These are phyloP conservation scores for Drosophila sturtevanti DNA, from an alignment of 1,140 invertebrate species.

Conservation along the genomic window DNA sequence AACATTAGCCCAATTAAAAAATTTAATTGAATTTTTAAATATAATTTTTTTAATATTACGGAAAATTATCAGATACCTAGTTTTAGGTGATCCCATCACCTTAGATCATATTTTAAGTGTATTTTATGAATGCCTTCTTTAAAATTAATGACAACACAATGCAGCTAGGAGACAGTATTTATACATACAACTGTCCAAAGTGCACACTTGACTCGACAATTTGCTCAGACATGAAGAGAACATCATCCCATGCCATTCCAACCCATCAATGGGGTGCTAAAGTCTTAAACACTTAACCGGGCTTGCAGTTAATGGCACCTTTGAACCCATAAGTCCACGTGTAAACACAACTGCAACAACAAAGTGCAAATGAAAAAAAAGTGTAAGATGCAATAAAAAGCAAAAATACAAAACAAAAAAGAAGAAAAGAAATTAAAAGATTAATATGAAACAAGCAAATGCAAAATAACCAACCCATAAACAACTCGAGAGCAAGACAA, in stretches of 20 bases:
- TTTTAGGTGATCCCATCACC: neutral
- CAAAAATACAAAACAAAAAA: neutral
- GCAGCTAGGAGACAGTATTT: neutral
- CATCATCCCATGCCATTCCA: conserved; percentile 1
- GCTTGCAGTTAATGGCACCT: conserved; percentile 19
- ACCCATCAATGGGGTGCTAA: conserved; percentile 4
- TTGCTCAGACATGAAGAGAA: neutral
- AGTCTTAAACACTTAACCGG: conserved; percentile 27
- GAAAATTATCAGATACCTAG: too few relatives aligned
- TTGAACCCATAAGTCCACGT: conserved; percentile 46
- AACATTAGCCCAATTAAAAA: too few relatives aligned
- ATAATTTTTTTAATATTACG: too few relatives aligned
- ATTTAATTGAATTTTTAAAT: too few relatives aligned
- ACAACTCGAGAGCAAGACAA: conserved; percentile 39
- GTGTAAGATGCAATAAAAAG: neutral
- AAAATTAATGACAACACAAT: neutral
- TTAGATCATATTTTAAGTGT: neutral
- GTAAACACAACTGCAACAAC: conserved; percentile 51
- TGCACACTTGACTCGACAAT: neutral
- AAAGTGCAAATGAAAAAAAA: conserved; percentile 21
- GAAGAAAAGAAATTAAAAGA: conserved; percentile 55
- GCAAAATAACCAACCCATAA: conserved; percentile 55
- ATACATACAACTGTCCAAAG: neutral
- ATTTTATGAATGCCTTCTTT: neutral
- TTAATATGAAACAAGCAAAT: conserved; percentile 64